Base-by-base conservation (phyloP, 2,888 invertebrate species). In the Mesoligia furuncula region DNA sequence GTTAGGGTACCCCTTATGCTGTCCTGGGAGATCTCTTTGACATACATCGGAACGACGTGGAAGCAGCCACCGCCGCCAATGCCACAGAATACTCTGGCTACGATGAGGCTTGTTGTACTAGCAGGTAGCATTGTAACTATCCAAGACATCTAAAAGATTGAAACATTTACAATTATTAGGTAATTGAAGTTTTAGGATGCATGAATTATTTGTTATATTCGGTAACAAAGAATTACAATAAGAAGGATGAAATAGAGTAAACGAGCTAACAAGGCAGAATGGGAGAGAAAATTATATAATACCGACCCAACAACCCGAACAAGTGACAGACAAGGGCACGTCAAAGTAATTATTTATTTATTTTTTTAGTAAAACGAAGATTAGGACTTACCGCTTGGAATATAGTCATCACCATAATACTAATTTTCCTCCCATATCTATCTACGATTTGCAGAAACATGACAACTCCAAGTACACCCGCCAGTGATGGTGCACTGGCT, bases 311-410 rank as follows among this genome's bases (percentile, higher is more conserved):
- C 54, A 54, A 54, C 24, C 24, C 24, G 9, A 54, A 11, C 54
- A 54, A 42, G 7, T 6, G 42, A 54, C 6, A 62, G 42, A 20
- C 0, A 68, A n/a, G 9, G 48, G 5, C 8, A 51, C 5, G 15
- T 11, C 11, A 54, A 54, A n/a, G 54, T 24, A n/a, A n/a, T n/a
- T n/a, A n/a, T n/a, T n/a, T n/a, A n/a, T n/a, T n/a, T n/a, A n/a
- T n/a, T n/a, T n/a, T n/a, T n/a, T n/a, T n/a, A n/a, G n/a, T n/a
- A 51, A 54, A 54, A 54, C 24, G 24, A 24, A 54, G 24, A 54
- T 11, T 0, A 20, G 36, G 20, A 24, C 97, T 97, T 69, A 96
- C 89, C 42, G 95, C 87, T 88, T 96, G 97, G 0, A 97, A 96
- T 1, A 96, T 61, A 3, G 95, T 92, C 20, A 96, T 93, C 0